These are phyloP conservation scores for Andinoacara biseriatus DNA, from an alignment of 2,113 vertebrate genomes.

Conservation along the genomic window DNA sequence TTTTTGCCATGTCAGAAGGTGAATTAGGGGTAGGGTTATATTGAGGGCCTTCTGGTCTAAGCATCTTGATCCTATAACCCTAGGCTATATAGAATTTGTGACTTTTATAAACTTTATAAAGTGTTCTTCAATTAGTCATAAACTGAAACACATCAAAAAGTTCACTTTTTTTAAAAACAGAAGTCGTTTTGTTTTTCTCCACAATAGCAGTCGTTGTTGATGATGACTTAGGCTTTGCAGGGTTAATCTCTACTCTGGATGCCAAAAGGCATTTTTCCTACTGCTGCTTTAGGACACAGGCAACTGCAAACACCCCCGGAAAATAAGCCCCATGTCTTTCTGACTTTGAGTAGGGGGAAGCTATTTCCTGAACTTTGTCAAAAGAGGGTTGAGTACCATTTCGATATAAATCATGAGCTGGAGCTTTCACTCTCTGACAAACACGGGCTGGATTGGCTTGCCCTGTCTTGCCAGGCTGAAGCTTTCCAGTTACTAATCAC, in stretches of 20 bases:
- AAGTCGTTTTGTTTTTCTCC: neutral
- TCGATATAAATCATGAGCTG: slow-evolving; percentile 11
- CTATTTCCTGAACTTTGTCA: neutral
- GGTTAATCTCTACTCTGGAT: neutral
- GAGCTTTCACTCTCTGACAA: slow-evolving; percentile 21
- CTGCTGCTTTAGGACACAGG: neutral
- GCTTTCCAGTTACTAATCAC: slow-evolving; percentile 30
- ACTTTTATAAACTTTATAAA: neutral
- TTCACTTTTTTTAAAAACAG: neutral
- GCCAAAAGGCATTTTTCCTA: neutral
- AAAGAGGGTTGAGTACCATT: neutral
- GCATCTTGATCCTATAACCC: neutral
- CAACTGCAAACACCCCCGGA: neutral
- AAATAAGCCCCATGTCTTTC: neutral
- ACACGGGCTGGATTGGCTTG: neutral
- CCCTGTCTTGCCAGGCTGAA: slow-evolving; percentile 18
- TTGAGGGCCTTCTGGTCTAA: neutral
- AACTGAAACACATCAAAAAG: neutral
- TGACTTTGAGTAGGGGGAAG: slow-evolving; percentile 7
- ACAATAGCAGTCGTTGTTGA: neutral
- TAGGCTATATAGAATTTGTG: neutral
- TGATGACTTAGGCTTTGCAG: neutral
- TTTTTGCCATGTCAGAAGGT: neutral
- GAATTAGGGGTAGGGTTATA: neutral
- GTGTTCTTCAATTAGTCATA: neutral